phyloP scores from a whole-genome alignment of 2,113 vertebrate species.

The Nothoprocta perdicaria region DNA sequence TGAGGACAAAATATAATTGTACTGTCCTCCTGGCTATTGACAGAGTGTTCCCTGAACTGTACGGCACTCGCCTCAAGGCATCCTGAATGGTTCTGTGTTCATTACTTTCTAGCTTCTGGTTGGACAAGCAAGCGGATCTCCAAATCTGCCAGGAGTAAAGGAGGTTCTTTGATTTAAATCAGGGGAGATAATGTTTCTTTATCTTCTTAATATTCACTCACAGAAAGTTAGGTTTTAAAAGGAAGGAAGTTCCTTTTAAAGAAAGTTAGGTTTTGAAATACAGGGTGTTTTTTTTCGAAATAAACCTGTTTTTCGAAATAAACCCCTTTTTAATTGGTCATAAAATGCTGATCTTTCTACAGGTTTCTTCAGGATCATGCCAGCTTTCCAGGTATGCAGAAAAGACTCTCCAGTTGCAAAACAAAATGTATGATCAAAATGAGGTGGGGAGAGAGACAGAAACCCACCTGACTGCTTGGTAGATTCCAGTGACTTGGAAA shows the following conservation, averaged over 20 bases:
- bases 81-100: not conserved
- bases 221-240: not conserved
- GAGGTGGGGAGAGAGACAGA: not conserved
- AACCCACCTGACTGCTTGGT: not conserved
- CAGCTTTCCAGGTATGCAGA: not conserved
- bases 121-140: not conserved
- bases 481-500: not conserved
- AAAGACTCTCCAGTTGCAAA: not conserved
- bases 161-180: not conserved
- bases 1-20: conserved; percentile 59
- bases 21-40: conserved; percentile 69
- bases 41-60: conserved; percentile 67
- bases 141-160: not conserved
- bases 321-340: not conserved
- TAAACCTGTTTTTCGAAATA: too few relatives aligned
- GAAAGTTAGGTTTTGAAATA: not conserved
- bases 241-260: not conserved
- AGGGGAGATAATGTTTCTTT: not conserved
- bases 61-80: not conserved
- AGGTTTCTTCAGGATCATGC: not conserved
- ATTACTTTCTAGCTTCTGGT: not conserved
- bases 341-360: not conserved
- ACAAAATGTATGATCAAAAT: not conserved
- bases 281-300: not conserved
- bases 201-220: not conserved